Conservation (phyloP, 2,113 vertebrate species). For the Leptobrachium leishanense region DNA sequence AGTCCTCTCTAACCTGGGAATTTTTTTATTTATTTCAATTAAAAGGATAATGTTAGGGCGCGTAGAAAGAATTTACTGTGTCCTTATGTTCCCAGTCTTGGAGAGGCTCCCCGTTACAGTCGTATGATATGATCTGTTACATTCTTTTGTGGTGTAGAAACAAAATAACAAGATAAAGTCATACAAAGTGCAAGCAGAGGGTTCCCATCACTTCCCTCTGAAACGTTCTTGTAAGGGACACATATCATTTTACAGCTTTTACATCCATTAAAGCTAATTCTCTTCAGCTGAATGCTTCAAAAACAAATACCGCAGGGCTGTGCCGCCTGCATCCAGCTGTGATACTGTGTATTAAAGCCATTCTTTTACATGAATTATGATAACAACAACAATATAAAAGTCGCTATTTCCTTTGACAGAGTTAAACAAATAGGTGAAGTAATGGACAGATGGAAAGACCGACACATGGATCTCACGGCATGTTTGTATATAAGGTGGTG, state of each 20-base stretch:
- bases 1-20: too few species aligned
- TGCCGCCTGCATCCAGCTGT: too few species aligned
- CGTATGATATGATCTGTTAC: not conserved
- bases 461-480: too few species aligned
- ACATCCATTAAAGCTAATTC: slow-evolving; percentile 5
- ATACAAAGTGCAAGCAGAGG: not conserved
- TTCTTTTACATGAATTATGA: not conserved
- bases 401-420: too few species aligned
- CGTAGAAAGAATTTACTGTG: slow-evolving; percentile 28
- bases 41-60: not conserved
- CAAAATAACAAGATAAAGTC: not conserved
- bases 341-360: not conserved
- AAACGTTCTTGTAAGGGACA: not conserved
- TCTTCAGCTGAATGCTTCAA: not conserved
- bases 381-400: too few species aligned
- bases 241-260: not conserved
- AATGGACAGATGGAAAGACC: too few species aligned
- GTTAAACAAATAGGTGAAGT: too few species aligned
- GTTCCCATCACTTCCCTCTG: not conserved
- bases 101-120: slow-evolving; percentile 4
- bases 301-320: not conserved
- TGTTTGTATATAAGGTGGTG: too few species aligned
- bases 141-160: not conserved
- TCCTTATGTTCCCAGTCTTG: slow-evolving; percentile 8
- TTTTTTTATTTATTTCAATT: too few species aligned